phyloP scores from a whole-genome alignment of 2,888 invertebrate species.

The Platycheirus albimanus region DNA sequence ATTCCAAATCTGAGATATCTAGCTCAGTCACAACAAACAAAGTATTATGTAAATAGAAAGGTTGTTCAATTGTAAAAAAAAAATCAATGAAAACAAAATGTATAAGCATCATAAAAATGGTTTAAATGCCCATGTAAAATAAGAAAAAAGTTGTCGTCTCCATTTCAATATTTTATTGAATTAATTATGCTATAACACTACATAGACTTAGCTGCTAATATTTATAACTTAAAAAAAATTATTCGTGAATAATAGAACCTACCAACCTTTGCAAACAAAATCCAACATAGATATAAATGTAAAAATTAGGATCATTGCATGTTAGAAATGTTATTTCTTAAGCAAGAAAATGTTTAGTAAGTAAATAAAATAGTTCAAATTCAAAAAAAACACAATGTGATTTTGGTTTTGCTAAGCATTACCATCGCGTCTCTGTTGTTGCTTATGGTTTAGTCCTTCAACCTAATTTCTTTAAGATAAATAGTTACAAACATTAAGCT shows the following conservation, averaged over 20 bases:
- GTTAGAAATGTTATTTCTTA: slow-evolving; percentile 47
- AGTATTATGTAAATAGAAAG: too few relatives aligned
- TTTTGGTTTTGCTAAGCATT: slow-evolving; percentile 65
- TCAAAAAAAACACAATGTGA: slow-evolving; percentile 60
- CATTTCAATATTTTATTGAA: too few relatives aligned
- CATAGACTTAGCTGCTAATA: too few relatives aligned
- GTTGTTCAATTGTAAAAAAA: too few relatives aligned
- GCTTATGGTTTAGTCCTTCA: slow-evolving; percentile 62
- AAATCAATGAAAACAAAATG: too few relatives aligned
- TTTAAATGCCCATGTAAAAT: too few relatives aligned
- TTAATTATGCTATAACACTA: too few relatives aligned
- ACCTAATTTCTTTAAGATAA: slow-evolving; percentile 49
- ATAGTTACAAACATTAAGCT: slow-evolving; percentile 43
- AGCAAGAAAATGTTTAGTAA: slow-evolving; percentile 31
- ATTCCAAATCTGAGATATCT: too few relatives aligned
- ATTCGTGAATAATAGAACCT: not conserved
- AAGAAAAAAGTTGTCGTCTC: too few relatives aligned
- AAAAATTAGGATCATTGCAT: slow-evolving; percentile 38
- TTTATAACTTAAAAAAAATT: not conserved
- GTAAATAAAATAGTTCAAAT: slow-evolving; percentile 22
- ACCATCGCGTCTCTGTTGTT: slow-evolving; percentile 56
- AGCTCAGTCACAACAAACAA: too few relatives aligned
- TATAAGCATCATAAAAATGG: too few relatives aligned
- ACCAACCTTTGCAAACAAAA: slow-evolving; percentile 35
- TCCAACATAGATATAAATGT: not conserved